phyloP scores from a whole-genome alignment of 2,113 vertebrate genomes.

The Suricata suricatta region DNA sequence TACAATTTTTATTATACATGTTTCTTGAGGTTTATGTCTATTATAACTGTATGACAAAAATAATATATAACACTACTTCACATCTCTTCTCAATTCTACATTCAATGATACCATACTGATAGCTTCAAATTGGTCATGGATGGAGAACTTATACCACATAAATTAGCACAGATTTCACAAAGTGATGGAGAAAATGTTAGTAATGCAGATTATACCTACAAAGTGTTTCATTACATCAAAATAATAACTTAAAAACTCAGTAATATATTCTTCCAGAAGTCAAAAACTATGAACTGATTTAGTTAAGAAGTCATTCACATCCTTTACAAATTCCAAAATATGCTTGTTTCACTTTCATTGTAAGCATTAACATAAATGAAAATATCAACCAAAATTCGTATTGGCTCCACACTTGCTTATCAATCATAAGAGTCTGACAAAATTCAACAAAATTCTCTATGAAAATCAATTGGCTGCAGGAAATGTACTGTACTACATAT shows the following conservation, averaged over 20 bases:
- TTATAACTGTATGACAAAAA: neutral
- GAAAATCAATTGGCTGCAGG: neutral
- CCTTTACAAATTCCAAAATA: constrained; percentile 16
- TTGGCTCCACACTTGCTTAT: neutral
- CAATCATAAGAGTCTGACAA: neutral
- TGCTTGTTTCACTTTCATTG: neutral
- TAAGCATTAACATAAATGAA: neutral
- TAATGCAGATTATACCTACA: neutral
- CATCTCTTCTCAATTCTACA: neutral
- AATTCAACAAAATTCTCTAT: constrained; percentile 5
- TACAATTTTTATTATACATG: neutral
- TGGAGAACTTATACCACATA: neutral
- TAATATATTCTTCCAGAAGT: neutral
- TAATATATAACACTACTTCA: neutral
- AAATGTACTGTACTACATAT: neutral
- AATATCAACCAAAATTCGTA: constrained; percentile 1
- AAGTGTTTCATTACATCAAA: neutral
- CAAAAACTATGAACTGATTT: neutral
- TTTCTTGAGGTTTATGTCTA: neutral
- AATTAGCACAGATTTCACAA: neutral
- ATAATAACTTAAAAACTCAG: neutral
- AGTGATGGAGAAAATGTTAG: neutral
- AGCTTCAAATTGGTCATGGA: neutral
- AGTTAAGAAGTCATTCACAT: neutral
- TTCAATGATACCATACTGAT: neutral